These are phyloP conservation scores for Geothlypis trichas DNA, from an alignment of 2,113 vertebrate species.

Conservation along the genomic window DNA sequence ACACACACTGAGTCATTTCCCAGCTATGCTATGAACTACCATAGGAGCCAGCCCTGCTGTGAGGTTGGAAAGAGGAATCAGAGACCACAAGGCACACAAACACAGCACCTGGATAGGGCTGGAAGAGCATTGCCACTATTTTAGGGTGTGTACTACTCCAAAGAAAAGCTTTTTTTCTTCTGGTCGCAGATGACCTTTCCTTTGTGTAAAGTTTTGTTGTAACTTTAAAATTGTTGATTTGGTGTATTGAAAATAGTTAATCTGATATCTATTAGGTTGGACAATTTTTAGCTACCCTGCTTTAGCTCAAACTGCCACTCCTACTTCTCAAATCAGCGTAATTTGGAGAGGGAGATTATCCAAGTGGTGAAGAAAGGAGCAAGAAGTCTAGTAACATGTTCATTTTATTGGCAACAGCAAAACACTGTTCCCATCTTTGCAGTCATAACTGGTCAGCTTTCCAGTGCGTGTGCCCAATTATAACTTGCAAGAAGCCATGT, in stretches of 20 bases:
- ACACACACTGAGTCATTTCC: rapidly evolving
- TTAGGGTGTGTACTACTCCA: not conserved
- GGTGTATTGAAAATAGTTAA: not conserved
- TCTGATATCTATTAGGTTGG: not conserved
- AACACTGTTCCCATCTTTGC: not conserved
- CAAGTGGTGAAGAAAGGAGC: not conserved
- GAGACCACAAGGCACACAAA: not conserved
- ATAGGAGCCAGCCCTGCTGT: not conserved
- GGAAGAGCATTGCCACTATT: not conserved
- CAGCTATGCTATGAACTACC: not conserved
- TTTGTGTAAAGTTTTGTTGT: not conserved
- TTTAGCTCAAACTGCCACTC: not conserved
- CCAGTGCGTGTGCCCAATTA: not conserved
- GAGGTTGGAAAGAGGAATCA: not conserved
- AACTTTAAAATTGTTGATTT: not conserved
- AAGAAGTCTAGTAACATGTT: not conserved
- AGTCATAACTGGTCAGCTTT: not conserved
- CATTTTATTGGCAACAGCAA: not conserved
- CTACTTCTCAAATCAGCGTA: not conserved
- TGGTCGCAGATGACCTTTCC: not conserved
- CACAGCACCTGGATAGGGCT: not conserved
- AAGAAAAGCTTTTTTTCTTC: not conserved
- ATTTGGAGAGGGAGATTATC: not conserved
- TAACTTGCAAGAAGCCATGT: not conserved
- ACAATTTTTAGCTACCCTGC: not conserved